phyloP scores from a whole-genome alignment of 92 coral and sea anemone genomes.

The Galaxea fascicularis region DNA sequence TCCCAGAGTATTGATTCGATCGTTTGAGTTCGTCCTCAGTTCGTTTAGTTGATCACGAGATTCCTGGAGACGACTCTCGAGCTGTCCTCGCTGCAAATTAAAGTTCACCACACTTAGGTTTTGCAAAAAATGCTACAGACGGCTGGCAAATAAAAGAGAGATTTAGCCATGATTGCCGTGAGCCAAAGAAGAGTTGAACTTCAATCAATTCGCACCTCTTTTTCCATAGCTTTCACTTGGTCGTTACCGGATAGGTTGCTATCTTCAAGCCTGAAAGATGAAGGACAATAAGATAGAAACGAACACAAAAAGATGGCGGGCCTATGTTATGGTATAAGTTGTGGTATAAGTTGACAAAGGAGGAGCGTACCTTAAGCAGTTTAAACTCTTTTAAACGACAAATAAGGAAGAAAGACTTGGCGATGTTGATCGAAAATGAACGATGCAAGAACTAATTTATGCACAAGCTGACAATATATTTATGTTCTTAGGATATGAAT shows the following conservation, averaged over 20 bases:
- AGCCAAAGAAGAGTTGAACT: neutral
- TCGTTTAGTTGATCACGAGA: conserved; percentile 88
- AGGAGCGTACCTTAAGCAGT: too few relatives aligned
- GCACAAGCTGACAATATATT: too few relatives aligned
- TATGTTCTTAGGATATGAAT: too few relatives aligned
- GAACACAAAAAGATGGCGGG: neutral
- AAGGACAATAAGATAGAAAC: neutral
- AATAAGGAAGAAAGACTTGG: too few relatives aligned
- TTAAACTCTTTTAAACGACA: too few relatives aligned
- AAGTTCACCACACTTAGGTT: too few relatives aligned
- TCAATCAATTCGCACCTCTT: conserved; percentile 78
- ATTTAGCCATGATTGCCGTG: neutral
- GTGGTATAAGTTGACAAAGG: too few relatives aligned
- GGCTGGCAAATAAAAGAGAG: neutral
- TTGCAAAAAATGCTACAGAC: too few relatives aligned
- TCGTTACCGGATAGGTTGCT: conserved; percentile 85
- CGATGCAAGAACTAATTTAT: too few relatives aligned
- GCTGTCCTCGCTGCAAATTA: conserved; percentile 73
- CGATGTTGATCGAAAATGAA: too few relatives aligned
- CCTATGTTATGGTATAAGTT: too few relatives aligned
- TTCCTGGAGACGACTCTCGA: conserved; percentile 83
- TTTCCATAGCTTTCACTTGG: conserved; percentile 88
- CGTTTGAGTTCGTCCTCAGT: conserved; percentile 80
- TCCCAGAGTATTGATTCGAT: conserved; percentile 81
- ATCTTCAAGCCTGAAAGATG: conserved; percentile 70